These are phyloP conservation scores for Colletes collaris DNA, from an alignment of 2,888 invertebrate genomes.

Conservation along the genomic window DNA sequence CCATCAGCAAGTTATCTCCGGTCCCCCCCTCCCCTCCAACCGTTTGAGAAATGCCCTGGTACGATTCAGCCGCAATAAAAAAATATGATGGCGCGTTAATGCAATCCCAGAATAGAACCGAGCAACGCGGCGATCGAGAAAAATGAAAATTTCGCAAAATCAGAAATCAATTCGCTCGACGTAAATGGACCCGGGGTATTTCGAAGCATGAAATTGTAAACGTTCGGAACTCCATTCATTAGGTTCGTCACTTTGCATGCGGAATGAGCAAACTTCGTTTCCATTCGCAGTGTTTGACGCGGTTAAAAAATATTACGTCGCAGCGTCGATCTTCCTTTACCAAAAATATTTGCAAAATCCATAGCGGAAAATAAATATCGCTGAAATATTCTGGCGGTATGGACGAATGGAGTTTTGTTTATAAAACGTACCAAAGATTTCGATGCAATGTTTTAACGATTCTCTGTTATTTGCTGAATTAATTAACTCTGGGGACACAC, in stretches of 20 bases:
- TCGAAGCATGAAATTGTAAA: no score
- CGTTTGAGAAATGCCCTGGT: not conserved
- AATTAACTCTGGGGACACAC: no score
- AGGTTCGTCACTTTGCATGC: not conserved
- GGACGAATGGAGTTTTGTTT: not conserved
- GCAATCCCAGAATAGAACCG: not conserved
- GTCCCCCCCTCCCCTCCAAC: not conserved
- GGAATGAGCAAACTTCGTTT: not conserved
- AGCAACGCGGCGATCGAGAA: not conserved
- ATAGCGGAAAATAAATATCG: not conserved
- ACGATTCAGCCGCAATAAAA: not conserved
- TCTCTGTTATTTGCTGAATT: no score
- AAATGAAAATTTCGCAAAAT: not conserved
- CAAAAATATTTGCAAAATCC: not conserved
- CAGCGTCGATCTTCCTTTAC: not conserved
- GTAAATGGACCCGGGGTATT: not conserved
- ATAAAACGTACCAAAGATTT: no score
- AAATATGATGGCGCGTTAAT: constrained; percentile 11
- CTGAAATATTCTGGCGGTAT: no score
- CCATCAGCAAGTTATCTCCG: not conserved
- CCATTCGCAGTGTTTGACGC: not conserved
- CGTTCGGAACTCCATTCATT: not conserved
- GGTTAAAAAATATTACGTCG: not conserved
- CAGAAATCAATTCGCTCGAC: not conserved
- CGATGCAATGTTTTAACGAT: no score